phyloP scores from a whole-genome alignment of 2,113 vertebrate genomes.

The Corythoichthys intestinalis region DNA sequence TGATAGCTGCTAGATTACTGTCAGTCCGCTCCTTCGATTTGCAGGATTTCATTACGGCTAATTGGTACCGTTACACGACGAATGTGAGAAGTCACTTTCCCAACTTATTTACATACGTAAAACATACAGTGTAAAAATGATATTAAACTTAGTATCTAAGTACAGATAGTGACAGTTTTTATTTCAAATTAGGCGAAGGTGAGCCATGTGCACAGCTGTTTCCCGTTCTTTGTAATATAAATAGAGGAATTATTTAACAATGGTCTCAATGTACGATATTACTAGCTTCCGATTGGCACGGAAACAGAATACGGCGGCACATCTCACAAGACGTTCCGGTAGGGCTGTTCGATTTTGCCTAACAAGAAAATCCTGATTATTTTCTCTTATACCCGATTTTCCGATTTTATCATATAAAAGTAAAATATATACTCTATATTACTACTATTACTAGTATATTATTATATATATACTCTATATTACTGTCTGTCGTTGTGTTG shows the following conservation, averaged over 20 bases:
- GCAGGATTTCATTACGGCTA: slow-evolving; percentile 41
- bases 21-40: slow-evolving; percentile 21
- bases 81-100: slow-evolving; percentile 18
- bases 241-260: not conserved
- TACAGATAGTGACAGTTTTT: not conserved
- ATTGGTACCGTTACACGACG: slow-evolving; percentile 8
- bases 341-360: too few species aligned
- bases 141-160: not conserved
- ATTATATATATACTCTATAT: too few species aligned
- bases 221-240: not conserved
- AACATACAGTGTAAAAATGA: too few species aligned
- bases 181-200: not conserved
- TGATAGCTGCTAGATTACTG: slow-evolving; percentile 48
- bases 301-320: not conserved
- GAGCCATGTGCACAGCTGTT: not conserved
- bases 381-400: too few species aligned
- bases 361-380: too few species aligned
- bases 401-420: too few species aligned
- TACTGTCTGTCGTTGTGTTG: too few species aligned
- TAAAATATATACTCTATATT: too few species aligned
- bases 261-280: not conserved
- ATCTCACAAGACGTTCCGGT: not conserved
- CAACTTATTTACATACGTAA: not conserved
- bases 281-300: not conserved
- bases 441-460: too few species aligned